Evolutionary conservation across 2,113 vertebrate genomes (phyloP).

Genomic region (Callorhinus ursinus): DNA sequence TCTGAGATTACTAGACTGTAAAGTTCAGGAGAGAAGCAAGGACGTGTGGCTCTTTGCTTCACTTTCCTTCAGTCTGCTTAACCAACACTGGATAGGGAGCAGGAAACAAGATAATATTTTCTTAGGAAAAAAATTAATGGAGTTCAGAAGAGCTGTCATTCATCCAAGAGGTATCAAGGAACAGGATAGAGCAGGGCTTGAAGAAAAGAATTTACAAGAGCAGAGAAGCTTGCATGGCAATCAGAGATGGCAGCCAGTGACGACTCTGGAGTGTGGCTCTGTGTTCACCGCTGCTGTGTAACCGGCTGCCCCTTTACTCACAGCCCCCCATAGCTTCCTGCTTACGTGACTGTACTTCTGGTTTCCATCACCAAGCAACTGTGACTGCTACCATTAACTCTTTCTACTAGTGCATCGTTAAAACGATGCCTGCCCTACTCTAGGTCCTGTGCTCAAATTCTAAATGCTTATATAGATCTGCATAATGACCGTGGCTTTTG

Average conservation of each 20-base stretch:
- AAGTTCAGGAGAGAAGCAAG: not conserved
- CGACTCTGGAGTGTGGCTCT: not conserved
- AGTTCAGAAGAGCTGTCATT: not conserved
- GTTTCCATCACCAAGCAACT: not conserved
- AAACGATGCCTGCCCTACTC: not conserved
- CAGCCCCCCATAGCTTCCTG: not conserved
- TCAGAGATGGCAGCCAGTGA: not conserved
- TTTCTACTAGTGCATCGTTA: not conserved
- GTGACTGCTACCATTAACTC: too few relatives aligned
- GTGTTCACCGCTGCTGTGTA: too few relatives aligned
- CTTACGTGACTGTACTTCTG: not conserved
- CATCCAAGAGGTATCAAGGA: not conserved
- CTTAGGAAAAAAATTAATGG: not conserved
- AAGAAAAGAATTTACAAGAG: not conserved
- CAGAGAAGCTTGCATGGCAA: not conserved
- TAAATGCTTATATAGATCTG: not conserved
- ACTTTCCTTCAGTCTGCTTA: not conserved
- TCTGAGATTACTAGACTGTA: not conserved
- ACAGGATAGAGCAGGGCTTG: not conserved
- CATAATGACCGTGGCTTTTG: not conserved
- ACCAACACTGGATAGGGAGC: not conserved
- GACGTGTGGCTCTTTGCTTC: not conserved
- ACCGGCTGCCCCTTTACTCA: not conserved
- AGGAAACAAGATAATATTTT: not conserved
- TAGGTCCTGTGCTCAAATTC: not conserved